Percentiles rank a stretch among this genome's conserved stretches.
These are phyloP conservation scores for Holothuria leucospilota DNA, from an alignment of 53 echinoderm and acorn worm genomes.

Conservation along the genomic window DNA sequence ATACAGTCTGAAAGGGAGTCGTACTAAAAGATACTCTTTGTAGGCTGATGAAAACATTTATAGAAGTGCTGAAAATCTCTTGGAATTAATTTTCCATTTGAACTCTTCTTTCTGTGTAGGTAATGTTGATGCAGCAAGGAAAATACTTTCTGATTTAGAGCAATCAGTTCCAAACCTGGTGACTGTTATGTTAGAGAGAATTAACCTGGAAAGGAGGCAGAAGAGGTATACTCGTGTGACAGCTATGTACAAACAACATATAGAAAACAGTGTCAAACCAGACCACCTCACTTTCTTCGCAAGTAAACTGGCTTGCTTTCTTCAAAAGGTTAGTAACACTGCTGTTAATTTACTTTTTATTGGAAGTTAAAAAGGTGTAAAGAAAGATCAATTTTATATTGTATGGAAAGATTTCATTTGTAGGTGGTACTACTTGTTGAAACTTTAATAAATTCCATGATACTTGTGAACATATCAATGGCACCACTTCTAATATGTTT, in stretches of 20 bases:
- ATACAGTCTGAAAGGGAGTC: no score
- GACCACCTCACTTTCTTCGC: constrained; percentile 76
- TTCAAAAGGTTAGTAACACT: constrained; percentile 72
- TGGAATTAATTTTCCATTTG: no score
- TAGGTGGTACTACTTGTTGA: neutral
- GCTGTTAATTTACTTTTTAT: neutral
- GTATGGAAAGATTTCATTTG: no score
- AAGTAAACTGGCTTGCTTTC: constrained; percentile 79
- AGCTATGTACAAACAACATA: constrained; percentile 56
- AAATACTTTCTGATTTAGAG: constrained; percentile 77
- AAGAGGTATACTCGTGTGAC: constrained; percentile 70
- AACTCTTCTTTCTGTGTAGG: constrained; percentile 50
- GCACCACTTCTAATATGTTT: no score
- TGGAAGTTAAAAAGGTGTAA: neutral
- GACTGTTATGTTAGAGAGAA: constrained; percentile 80
- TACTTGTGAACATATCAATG: neutral
- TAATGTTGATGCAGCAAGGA: constrained; percentile 66
- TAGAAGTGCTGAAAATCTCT: no score
- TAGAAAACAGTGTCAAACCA: constrained; percentile 62
- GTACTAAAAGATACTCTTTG: no score
- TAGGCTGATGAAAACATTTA: no score
- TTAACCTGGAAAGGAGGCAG: constrained; percentile 88
- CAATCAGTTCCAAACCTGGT: constrained; percentile 71
- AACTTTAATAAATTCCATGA: neutral
- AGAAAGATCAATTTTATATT: neutral